Percentiles rank a stretch among this genome's conserved stretches.
phyloP scores from a whole-genome alignment of 2,113 vertebrate species.

The Spilogale gracilis region DNA sequence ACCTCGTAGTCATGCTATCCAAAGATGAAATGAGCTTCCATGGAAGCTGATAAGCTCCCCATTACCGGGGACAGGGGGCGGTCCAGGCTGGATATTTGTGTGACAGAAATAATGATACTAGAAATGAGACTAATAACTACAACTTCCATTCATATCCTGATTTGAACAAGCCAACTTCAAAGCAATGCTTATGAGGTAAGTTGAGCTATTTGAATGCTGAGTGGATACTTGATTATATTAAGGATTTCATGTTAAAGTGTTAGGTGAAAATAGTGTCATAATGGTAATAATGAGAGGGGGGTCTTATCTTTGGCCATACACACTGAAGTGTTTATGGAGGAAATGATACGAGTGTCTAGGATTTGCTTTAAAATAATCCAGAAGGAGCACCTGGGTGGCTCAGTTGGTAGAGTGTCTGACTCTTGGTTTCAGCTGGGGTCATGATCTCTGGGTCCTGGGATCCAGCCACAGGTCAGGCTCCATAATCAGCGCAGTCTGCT shows the following conservation, averaged over 20 bases:
- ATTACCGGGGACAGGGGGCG: not conserved
- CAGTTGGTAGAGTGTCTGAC: not conserved
- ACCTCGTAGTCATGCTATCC: not conserved
- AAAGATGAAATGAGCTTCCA: conserved; percentile 24
- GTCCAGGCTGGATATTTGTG: not conserved
- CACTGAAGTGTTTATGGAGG: not conserved
- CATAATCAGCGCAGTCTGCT: not conserved
- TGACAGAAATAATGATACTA: not conserved
- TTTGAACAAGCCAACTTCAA: conserved; percentile 8
- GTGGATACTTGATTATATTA: conserved; percentile 40
- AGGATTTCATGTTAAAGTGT: not conserved
- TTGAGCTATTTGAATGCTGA: conserved; percentile 29
- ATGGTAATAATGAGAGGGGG: not conserved
- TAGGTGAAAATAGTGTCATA: conserved; percentile 21
- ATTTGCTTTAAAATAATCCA: conserved; percentile 48
- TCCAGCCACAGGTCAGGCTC: not conserved
- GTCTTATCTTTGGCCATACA: not conserved
- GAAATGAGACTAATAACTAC: not conserved
- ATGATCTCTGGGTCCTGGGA: not conserved
- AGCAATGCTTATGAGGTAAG: not conserved
- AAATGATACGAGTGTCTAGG: not conserved
- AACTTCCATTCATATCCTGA: not conserved
- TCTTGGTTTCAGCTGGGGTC: not conserved
- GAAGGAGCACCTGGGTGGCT: not conserved
- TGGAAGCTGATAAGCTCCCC: not conserved